phyloP scores from a whole-genome alignment of 2,888 invertebrate species.

The Crematogaster levior region DNA sequence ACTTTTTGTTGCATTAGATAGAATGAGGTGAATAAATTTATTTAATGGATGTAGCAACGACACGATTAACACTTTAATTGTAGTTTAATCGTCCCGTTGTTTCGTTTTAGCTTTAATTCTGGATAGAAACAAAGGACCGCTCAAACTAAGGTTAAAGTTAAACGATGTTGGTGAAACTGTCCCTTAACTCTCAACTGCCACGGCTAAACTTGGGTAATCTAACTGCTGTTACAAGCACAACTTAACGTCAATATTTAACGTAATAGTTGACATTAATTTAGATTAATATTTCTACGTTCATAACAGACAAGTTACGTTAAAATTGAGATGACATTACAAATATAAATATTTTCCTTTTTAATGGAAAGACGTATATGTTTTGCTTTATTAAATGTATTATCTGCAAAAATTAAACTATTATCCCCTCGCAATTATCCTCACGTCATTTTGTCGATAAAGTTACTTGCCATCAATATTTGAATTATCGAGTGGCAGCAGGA shows the following conservation, averaged over 20 bases:
- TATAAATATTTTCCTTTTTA: background rate
- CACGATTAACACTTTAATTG: conserved; percentile 29
- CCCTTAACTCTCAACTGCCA: conserved; percentile 28
- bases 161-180: conserved; percentile 14
- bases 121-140: conserved; percentile 4
- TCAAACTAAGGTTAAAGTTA: conserved; percentile 36
- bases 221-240: background rate
- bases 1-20: background rate
- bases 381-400: background rate
- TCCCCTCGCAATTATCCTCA: background rate
- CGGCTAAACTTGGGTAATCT: conserved; percentile 20
- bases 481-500: conserved; percentile 79
- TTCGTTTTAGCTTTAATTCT: conserved; percentile 6
- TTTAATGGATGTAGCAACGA: background rate
- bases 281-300: background rate
- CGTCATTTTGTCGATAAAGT: conserved; percentile 10
- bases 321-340: background rate
- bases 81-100: conserved; percentile 4
- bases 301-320: background rate
- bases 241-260: conserved; percentile 4
- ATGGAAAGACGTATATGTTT: background rate
- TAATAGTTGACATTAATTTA: conserved; percentile 5
- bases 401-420: background rate
- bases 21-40: conserved; percentile 13
- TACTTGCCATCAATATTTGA: conserved; percentile 78